Base-by-base conservation (phyloP, 2,888 invertebrate species). In the Cryptus armator region DNA sequence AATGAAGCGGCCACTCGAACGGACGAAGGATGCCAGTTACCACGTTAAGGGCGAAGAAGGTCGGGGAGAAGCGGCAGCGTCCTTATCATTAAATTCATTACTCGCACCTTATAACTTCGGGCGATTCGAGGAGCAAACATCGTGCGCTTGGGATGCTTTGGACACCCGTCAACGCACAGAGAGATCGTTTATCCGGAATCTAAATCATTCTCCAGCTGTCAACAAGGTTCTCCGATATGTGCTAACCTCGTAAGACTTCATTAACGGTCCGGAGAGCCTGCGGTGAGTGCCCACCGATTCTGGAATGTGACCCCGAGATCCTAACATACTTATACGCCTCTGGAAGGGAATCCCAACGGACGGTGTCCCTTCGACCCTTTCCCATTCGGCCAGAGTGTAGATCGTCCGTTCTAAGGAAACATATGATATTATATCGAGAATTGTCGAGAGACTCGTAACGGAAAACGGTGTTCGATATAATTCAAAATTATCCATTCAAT, bases 51-150 rank as follows among this genome's bases (percentile, higher is more conserved):
- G 81, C 62, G 71, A 29, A 44, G 74, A 78, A 68, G 75, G 62
- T 64, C 46, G 68, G 59, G 68, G 62, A n/a, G 29, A 12, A 68
- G 9, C 46, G 62, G 78, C 48, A 85, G 88, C 87, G 89, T 89
- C 88, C 91, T 88, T 89, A 89, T 91, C 90, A 91, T 92, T 92
- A 92, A 91, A 91, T 91, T 90, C 89, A 91, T 92, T 91, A 91
- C 89, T 87, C 85, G 87, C 85, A 88, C 87, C 88, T 90, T 90
- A 86, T 70, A 53, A 72, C 89, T 88, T 82, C 88, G 89, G 87
- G 87, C 88, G 88, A 89, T 87, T 86, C 68, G 48, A 62, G 7
- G 48, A 44, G n/a, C 46, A n/a, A 72, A 62, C 48, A 48, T 7
- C 32, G n/a, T 43, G 24, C 19, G 67, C 46, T 43, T 37, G 19